Evolutionary conservation across 1,140 invertebrate species (phyloP).

Genomic region (Hermetia illucens): DNA sequence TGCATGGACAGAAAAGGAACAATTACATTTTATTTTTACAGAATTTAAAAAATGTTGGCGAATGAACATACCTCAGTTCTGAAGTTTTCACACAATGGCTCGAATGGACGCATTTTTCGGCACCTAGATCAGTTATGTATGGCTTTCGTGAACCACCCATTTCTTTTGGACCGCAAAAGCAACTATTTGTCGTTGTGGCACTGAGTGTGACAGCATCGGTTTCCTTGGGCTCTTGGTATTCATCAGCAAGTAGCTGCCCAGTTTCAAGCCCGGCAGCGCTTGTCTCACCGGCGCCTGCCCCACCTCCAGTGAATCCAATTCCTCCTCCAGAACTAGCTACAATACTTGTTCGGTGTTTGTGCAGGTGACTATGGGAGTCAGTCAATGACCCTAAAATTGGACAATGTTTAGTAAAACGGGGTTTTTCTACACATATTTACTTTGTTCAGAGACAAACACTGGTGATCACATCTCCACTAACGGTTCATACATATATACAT

Average conservation of each 20-base stretch:
- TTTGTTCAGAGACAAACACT: too few relatives aligned
- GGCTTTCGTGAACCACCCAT: too few relatives aligned
- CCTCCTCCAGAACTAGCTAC: constrained; percentile 1
- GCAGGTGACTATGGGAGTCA: background rate
- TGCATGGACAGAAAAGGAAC: background rate
- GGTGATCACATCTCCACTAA: too few relatives aligned
- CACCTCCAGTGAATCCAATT: background rate
- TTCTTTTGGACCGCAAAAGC: constrained; percentile 2
- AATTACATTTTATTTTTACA: background rate
- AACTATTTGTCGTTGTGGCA: constrained; percentile 4
- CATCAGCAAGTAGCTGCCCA: too few relatives aligned
- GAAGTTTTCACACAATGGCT: background rate
- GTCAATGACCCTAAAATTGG: constrained; percentile 1
- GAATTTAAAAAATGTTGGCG: background rate
- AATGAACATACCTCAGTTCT: background rate
- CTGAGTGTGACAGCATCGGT: constrained; percentile 5
- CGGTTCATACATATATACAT: too few relatives aligned
- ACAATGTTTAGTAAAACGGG: too few relatives aligned
- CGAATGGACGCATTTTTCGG: background rate
- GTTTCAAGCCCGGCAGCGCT: background rate
- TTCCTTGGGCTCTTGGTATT: background rate
- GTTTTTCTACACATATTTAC: too few relatives aligned
- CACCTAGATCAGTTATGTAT: background rate
- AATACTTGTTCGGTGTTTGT: constrained; percentile 1
- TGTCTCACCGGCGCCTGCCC: too few relatives aligned